A percentile compares a stretch with the other conserved stretches of the same genome.
phyloP scores from a whole-genome alignment of 2,888 invertebrate genomes.

The Augochlorella aurata region DNA sequence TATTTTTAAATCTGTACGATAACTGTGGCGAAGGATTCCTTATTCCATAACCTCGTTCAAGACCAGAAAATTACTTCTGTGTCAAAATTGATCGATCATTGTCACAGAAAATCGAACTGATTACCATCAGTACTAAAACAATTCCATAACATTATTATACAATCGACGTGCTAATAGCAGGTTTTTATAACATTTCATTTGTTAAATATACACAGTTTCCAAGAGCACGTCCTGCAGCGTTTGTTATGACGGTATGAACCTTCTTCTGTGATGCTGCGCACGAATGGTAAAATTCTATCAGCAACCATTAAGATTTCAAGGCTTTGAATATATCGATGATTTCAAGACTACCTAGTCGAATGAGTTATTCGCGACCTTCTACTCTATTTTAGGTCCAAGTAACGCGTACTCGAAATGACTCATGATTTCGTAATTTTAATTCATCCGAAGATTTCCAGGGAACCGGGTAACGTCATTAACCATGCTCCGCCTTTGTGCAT shows the following conservation, averaged over 20 bases:
- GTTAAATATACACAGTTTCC: background rate
- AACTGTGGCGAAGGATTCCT: background rate
- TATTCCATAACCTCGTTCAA: background rate
- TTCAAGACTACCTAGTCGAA: background rate
- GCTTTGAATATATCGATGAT: background rate
- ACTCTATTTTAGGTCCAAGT: background rate
- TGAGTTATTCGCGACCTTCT: background rate
- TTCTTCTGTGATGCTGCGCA: background rate
- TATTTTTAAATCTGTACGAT: background rate
- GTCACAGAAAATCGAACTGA: background rate
- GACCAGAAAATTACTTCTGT: background rate
- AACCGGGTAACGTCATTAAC: constrained; percentile 1
- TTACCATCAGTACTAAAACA: background rate
- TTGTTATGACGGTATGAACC: background rate
- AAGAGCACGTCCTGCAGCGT: background rate
- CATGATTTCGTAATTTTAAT: background rate
- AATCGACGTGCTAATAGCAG: background rate
- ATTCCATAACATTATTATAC: too few relatives aligned
- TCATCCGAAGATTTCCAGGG: constrained; percentile 1
- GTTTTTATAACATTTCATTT: background rate
- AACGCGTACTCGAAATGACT: background rate
- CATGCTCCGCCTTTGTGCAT: background rate
- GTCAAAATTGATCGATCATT: background rate
- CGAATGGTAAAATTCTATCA: background rate
- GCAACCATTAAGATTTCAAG: background rate